Base-by-base conservation (phyloP, 2,113 vertebrate genomes). In the Tricholaema leucomelas region DNA sequence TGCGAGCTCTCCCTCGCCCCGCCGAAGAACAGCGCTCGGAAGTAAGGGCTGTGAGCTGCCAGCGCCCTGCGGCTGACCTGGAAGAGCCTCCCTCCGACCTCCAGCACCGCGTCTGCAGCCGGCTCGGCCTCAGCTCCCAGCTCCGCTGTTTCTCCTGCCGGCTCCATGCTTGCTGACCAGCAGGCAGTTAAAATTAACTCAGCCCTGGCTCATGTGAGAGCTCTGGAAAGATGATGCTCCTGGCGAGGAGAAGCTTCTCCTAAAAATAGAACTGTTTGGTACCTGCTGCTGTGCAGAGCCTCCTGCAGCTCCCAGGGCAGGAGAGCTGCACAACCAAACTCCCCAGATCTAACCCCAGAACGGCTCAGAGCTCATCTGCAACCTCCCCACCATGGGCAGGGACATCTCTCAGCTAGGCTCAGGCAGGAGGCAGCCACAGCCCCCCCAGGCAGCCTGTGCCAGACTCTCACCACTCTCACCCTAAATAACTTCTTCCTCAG, bases 1-100 rank as follows among this genome's bases (percentile, higher is more conserved):
- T 96, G 96, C 12, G 55, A 91, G 93, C 97, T 97, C 91, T 99
- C 98, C 59, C 94, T 87, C 6, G 98, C 96, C 14, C 97, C 96
- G 9, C 98, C 98, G 64, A 98, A 98, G 91, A 99, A 99, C 95
- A 99, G 97, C 74, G 98, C 98, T 89, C 97, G 94, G 44, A 99
- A 99, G 63, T 99, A 99, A 2, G 96, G 97, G 72, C 98, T 99
- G 85, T 98, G 96, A 5, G 84, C 23, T 4, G 98, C 97, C 38
- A 99, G 97, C 1, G 19, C 77, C 40, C 93, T 91, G 14, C 98
- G 98, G 92, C 97, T 98, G 73, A 99, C 98, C 60, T 96, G 97
- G 59, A 99, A 99, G 21, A 79, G 91, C 66, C 97, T 98, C 44
- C 91, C 93, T 40, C 98, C 97, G 5, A 99, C 97, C 36, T 96